phyloP scores from a whole-genome alignment of 1,140 invertebrate genomes.

The Drosophila orena region DNA sequence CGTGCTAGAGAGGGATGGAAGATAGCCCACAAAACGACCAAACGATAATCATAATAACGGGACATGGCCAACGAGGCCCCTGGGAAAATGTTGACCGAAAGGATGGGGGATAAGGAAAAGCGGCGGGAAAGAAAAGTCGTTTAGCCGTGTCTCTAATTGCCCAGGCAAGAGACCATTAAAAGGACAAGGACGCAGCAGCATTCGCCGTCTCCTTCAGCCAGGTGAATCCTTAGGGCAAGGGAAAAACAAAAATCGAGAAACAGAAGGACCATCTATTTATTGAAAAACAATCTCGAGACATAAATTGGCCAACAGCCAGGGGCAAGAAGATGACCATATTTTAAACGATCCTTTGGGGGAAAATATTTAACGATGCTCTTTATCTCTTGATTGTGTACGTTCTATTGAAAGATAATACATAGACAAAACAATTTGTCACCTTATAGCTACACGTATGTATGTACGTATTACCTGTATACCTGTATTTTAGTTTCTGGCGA shows the following conservation, averaged over 20 bases:
- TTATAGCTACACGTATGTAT: no score
- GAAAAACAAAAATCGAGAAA: constrained; percentile 10
- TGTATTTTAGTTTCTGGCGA: neutral
- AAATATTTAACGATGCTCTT: neutral
- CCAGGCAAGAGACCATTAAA: constrained; percentile 47
- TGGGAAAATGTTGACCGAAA: constrained; percentile 45
- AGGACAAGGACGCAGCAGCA: constrained; percentile 11
- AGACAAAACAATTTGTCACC: neutral
- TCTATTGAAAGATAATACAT: neutral
- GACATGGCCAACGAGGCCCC: constrained; percentile 69
- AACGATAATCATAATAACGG: constrained; percentile 79
- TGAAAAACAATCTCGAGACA: constrained; percentile 65
- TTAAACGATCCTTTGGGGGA: neutral
- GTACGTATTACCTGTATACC: no score
- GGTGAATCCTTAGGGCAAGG: constrained; percentile 17
- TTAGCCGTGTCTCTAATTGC: constrained; percentile 66
- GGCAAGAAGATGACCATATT: neutral
- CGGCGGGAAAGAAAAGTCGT: constrained; percentile 35
- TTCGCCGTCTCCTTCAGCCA: constrained; percentile 29
- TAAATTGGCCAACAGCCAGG: constrained; percentile 17
- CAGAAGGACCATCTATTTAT: constrained; percentile 56
- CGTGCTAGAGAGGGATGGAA: constrained; percentile 17
- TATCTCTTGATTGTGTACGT: neutral
- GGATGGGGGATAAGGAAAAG: constrained; percentile 14
- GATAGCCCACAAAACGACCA: constrained; percentile 67